Evolutionary conservation across 2,797 vertebrate genomes (phyloP), one percentile per base, ranked within the genome.

Genomic region (Muscicapa striata): DNA sequence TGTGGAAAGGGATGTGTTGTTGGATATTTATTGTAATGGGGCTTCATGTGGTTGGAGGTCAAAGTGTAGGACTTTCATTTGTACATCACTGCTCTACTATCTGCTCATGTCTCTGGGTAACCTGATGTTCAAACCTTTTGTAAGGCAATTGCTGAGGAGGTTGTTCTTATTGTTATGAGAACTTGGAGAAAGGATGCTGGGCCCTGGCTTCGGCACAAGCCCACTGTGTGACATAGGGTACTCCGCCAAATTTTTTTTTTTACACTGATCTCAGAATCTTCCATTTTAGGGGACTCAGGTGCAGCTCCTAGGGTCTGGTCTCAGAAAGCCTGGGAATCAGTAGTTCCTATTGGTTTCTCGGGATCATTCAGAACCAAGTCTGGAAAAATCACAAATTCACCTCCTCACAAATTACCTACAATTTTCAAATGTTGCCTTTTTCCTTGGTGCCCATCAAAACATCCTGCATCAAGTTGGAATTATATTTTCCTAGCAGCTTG

Each of bases 1-100:
- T 97, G 95, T 93, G 95, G 94, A 94, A 96, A 97, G 91, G 93
- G 77, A 91, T 93, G 87, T 96, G 95, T 97, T 96, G 95, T 96
- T 88, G 96, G 95, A 97, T 97, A 97, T 97, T 97, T 97, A 96
- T 95, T 93, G 95, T 96, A 97, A 97, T 95, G 91, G 96, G 95
- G 95, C 96, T 97, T 95, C 96, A 97, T 96, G 96, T 92, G 95
- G 95, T 84, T 97, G 95, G 91, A 95, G 96, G 96, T 97, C 96
- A 97, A 91, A 97, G 96, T 93, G 95, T 96, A 96, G 95, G 94
- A 97, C 95, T 97, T 96, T 97, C 96, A 97, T 96, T 96, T 95
- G 94, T 96, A 94, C 95, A 97, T 96, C 94, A 96, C 96, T 96
- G 95, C 94, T 94, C 94, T 92, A 64, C 95, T 93, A 93, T 97